phyloP scores from a whole-genome alignment of 2,888 invertebrate species.

The Nomada goodeniana region DNA sequence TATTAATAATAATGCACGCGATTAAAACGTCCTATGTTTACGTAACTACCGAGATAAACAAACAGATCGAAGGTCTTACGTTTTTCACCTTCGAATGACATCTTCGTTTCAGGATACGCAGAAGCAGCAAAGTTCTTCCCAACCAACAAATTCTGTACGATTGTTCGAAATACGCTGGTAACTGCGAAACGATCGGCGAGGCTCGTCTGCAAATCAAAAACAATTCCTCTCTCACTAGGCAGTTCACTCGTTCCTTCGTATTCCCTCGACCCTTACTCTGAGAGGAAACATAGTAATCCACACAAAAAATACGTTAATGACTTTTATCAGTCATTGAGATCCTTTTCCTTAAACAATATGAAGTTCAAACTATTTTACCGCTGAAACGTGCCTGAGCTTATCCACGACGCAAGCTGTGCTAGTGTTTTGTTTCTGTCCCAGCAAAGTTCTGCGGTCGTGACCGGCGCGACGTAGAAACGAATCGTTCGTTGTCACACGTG shows the following conservation, averaged over 20 bases:
- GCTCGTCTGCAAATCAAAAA: slow-evolving; percentile 65
- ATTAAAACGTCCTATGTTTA: slow-evolving; percentile 8
- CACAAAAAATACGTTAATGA: slow-evolving; percentile 13
- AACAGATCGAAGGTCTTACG: slow-evolving; percentile 66
- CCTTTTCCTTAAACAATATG: background rate
- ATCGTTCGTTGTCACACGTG: background rate
- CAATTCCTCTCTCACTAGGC: slow-evolving; percentile 45
- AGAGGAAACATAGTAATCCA: slow-evolving; percentile 56
- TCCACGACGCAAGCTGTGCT: slow-evolving; percentile 3
- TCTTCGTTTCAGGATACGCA: slow-evolving; percentile 40
- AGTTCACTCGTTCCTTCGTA: slow-evolving; percentile 27
- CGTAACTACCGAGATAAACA: slow-evolving; percentile 64
- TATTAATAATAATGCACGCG: background rate
- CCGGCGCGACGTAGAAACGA: slow-evolving; percentile 30
- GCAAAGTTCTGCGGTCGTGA: background rate
- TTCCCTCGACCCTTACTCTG: slow-evolving; percentile 59
- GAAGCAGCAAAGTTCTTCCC: slow-evolving; percentile 23
- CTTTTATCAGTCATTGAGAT: slow-evolving; percentile 37
- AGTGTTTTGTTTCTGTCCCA: slow-evolving; percentile 39
- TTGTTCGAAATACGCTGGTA: slow-evolving; percentile 13
- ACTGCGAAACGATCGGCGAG: slow-evolving; percentile 36
- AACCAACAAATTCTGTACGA: slow-evolving; percentile 22
- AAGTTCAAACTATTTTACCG: background rate
- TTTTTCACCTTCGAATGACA: slow-evolving; percentile 76
- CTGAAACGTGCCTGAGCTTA: background rate